phyloP scores from a whole-genome alignment of 2,888 invertebrate genomes.

The Chrysolina haemoptera region DNA sequence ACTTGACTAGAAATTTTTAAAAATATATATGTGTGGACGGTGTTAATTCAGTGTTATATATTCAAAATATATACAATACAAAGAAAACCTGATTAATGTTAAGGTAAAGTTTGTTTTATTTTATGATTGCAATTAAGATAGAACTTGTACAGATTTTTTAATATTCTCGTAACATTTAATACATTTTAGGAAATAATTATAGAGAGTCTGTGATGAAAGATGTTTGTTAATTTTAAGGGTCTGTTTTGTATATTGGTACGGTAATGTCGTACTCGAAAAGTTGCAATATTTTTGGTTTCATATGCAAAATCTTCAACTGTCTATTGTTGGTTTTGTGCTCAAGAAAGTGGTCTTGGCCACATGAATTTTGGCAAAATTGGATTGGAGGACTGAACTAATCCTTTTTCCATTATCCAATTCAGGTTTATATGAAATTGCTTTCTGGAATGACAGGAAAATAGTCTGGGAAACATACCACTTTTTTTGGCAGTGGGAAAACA shows the following conservation, averaged over 20 bases:
- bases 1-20: constrained; percentile 29
- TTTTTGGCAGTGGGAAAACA: too few relatives aligned
- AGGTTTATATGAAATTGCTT: too few relatives aligned
- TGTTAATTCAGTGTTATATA: constrained; percentile 45
- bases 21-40: constrained; percentile 40
- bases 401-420: too few relatives aligned
- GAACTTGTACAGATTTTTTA: constrained; percentile 62
- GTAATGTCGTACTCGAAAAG: constrained; percentile 18
- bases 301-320: background rate
- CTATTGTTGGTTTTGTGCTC: background rate
- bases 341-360: background rate
- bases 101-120: constrained; percentile 52
- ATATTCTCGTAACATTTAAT: constrained; percentile 61
- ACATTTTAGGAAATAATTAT: constrained; percentile 57
- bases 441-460: too few relatives aligned
- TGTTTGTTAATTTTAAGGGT: constrained; percentile 51
- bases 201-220: constrained; percentile 62
- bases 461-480: too few relatives aligned
- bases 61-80: constrained; percentile 33
- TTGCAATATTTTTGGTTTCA: constrained; percentile 27
- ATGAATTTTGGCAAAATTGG: too few relatives aligned
- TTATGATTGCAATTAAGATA: constrained; percentile 53
- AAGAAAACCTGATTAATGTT: constrained; percentile 48
- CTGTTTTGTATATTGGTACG: constrained; percentile 34
- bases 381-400: background rate